Base-by-base conservation (phyloP, 2,113 vertebrate species). In the Garra rufa region DNA sequence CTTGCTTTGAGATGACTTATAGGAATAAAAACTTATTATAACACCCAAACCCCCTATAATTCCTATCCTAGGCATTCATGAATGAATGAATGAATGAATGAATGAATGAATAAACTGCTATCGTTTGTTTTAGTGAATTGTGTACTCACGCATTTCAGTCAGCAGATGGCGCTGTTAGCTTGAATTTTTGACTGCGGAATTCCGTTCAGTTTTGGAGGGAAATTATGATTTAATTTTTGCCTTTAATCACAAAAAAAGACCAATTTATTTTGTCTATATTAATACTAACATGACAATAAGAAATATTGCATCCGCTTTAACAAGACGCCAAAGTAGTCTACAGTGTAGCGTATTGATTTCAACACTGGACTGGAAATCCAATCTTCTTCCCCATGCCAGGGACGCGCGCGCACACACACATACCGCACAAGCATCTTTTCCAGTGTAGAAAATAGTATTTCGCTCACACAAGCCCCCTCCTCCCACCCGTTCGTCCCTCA, bases 401-500 rank as follows among this genome's bases (percentile, higher is more conserved):
- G 34, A 65, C 34, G 10, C 9, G n/a, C 38, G 44, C 69, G 21
- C 61, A 15, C 57, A 26, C 57, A 61, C 61, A 34, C 28, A 17
- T 26, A 65, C 61, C 46, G 19, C 73, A 10, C 10, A 6, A 6
- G 30, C 10, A 41, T 77, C 11, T 41, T 77, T 52, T 43, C 34
- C 75, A 77, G 30, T 41, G 50, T 59, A 24, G 1, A 59, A 57
- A 59, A 77, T 59, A 24, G 19, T 57, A 59, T 77, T 86, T 85
- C 65, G 38, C 76, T 78, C 82, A 82, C 83, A 43, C n/a, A 73
- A 43, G n/a, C n/a, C 50, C 57, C 28, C 69, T 81, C 73, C 61
- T 81, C 88, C 71, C 59, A 13, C 81, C 73, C 76, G 83, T 86
- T 80, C 77, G 61, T 65, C 61, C 26, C 84, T 74, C 61, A 28